Conservation (phyloP, 2,797 vertebrate genomes). For the Helicolenus hilgendorfi region DNA sequence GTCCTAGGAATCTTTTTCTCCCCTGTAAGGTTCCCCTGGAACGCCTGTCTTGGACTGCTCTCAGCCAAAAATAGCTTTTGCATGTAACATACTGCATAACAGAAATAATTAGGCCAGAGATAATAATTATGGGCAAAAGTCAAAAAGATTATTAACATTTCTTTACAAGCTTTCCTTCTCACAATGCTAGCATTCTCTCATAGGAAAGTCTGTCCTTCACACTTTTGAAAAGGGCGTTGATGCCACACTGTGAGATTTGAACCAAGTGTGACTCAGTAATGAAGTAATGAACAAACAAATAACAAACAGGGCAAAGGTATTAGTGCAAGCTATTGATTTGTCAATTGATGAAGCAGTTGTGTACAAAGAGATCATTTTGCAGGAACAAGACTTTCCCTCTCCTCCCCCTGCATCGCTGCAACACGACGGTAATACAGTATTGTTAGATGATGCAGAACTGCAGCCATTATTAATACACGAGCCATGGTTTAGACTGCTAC, state of each 20-base stretch:
- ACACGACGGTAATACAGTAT: slow-evolving; percentile 37
- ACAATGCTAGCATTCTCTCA: not conserved
- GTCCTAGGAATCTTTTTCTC: too few relatives aligned
- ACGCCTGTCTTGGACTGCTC: not conserved
- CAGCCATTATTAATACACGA: slow-evolving; percentile 31
- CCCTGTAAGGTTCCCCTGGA: too few relatives aligned
- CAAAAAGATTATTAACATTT: not conserved
- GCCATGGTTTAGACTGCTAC: not conserved
- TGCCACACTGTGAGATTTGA: slow-evolving; percentile 40
- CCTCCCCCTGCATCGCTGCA: slow-evolving; percentile 45
- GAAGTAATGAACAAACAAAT: slow-evolving; percentile 73
- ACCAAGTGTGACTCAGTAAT: slow-evolving; percentile 55
- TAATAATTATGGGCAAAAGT: not conserved
- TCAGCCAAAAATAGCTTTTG: not conserved
- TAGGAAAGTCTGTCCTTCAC: slow-evolving; percentile 41
- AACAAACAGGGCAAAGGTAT: slow-evolving; percentile 75
- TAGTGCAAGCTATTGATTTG: slow-evolving; percentile 77
- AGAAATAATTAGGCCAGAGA: not conserved
- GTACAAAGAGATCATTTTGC: slow-evolving; percentile 75
- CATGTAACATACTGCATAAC: not conserved
- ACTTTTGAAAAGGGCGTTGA: slow-evolving; percentile 37
- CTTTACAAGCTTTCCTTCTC: not conserved
- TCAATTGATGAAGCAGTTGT: slow-evolving; percentile 73
- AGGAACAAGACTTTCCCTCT: slow-evolving; percentile 55
- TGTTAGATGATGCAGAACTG: slow-evolving; percentile 40